Conservation (phyloP, 2,888 invertebrate species). For the Leptopilina myrica region DNA sequence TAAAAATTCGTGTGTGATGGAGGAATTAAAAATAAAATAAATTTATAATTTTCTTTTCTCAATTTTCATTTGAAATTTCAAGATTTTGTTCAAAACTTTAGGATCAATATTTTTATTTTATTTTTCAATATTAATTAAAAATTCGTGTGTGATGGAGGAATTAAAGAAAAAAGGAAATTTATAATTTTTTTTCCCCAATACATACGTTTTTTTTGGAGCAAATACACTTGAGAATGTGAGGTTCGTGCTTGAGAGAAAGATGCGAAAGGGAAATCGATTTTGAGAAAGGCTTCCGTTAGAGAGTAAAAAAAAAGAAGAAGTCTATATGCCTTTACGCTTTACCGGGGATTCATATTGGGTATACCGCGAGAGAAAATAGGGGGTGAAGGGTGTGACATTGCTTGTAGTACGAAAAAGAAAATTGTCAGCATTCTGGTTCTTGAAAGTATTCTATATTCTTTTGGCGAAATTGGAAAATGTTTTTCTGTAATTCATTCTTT, state of each 20-base stretch:
- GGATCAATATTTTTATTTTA: too few relatives aligned
- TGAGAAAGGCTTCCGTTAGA: conserved; percentile 33
- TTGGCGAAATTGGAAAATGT: not conserved
- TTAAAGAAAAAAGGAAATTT: not conserved
- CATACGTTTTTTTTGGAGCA: not conserved
- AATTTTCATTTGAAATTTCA: too few relatives aligned
- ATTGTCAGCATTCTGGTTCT: not conserved
- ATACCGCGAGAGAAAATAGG: not conserved
- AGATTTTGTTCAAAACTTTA: too few relatives aligned
- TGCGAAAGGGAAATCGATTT: conserved; percentile 36
- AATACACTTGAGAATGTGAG: conserved; percentile 23
- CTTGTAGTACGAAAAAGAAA: conserved; percentile 17
- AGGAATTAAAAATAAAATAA: too few relatives aligned
- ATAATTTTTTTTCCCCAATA: not conserved
- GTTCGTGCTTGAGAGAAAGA: conserved; percentile 39
- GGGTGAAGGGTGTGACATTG: conserved; percentile 1
- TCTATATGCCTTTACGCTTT: conserved; percentile 23
- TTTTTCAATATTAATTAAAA: too few relatives aligned
- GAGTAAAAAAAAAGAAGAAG: conserved; percentile 13
- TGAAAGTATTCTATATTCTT: conserved; percentile 17
- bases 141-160: too few relatives aligned
- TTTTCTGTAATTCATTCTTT: not conserved
- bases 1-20: too few relatives aligned
- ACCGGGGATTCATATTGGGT: conserved; percentile 22
- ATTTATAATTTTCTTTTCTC: too few relatives aligned